Percentiles rank a stretch among this genome's conserved stretches.
phyloP scores from a whole-genome alignment of 2,888 invertebrate genomes.

The Hyalella azteca region DNA sequence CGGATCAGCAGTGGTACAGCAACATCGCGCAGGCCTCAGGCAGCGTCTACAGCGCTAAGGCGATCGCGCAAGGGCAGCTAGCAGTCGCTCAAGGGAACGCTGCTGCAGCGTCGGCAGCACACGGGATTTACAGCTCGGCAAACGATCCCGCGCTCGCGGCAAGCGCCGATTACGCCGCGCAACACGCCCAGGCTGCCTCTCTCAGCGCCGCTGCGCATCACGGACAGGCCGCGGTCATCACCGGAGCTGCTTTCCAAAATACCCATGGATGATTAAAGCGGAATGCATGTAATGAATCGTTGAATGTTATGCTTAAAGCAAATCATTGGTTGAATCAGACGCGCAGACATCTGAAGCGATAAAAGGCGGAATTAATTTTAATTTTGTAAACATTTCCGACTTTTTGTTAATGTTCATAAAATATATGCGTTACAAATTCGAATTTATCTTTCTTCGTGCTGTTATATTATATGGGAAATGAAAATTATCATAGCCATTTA shows the following conservation, averaged over 20 bases:
- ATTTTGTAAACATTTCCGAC: too few species aligned
- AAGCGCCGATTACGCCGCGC: conserved; percentile 43
- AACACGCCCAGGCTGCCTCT: conserved; percentile 23
- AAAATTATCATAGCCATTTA: too few species aligned
- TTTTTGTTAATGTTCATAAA: too few species aligned
- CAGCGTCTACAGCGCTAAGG: conserved; percentile 43
- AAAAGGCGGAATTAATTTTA: too few species aligned
- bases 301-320: too few species aligned
- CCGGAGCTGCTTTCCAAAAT: conserved; percentile 39
- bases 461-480: too few species aligned
- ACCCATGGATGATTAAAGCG: neutral
- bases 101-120: conserved; percentile 40
- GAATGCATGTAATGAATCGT: too few species aligned
- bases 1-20: conserved; percentile 13
- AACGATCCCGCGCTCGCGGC: conserved; percentile 1
- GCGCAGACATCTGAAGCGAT: too few species aligned
- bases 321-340: too few species aligned
- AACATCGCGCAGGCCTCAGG: conserved; percentile 35
- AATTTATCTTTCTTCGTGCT: too few species aligned
- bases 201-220: conserved; percentile 44
- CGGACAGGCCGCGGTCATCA: conserved; percentile 20
- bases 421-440: too few species aligned
- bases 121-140: conserved; percentile 20
- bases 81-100: conserved; percentile 40
- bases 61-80: neutral